Base-by-base conservation (phyloP, 2,113 vertebrate species). In the Pomatorhinus ruficollis region DNA sequence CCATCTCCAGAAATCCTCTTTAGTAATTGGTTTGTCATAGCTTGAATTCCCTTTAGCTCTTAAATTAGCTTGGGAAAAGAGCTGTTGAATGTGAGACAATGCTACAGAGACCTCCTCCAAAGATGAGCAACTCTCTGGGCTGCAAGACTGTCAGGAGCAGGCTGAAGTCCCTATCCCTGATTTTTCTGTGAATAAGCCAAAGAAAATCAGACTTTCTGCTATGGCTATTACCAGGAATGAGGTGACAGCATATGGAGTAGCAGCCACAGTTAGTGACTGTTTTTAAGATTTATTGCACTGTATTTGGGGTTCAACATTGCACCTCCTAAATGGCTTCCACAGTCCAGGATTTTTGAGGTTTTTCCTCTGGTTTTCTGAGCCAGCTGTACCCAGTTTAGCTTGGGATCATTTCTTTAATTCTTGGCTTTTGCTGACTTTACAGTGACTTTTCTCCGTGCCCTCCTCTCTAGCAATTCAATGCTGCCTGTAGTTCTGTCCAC, bases 121-220 rank as follows among this genome's bases (percentile, higher is more conserved):
- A 61, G 30, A 69, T 0, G 1, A 18, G 8, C 25, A 69, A 28
- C 4, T 15, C 11, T 68, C 42, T 75, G 77, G 42, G 30, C 33
- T 3, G 2, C 23, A 50, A 59, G 35, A 39, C 21, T 39, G 2
- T 39, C 1, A 8, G 21, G 45, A 66, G 7, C 0, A 2, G n/a
- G 27, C n/a, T 25, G 19, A 49, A 35, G 23, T 3, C 11, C 12
- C 4, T 74, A 65, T 10, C 22, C 5, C 17, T 81, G 14, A 7
- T 63, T 87, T 74, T 82, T 63, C 42, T 70, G 19, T 70, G 19
- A 35, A 37, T 59, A 63, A 93, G 12, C 19, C 24, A 82, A 84
- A 28, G 40, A 78, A 85, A 91, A 52, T 11, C 15, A 42, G 44
- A 27, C 19, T 87, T 87, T 42, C 47, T 89, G 5, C 30, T 74